phyloP scores from a whole-genome alignment of 2,797 vertebrate genomes.

The Schizothorax lantsangensis region DNA sequence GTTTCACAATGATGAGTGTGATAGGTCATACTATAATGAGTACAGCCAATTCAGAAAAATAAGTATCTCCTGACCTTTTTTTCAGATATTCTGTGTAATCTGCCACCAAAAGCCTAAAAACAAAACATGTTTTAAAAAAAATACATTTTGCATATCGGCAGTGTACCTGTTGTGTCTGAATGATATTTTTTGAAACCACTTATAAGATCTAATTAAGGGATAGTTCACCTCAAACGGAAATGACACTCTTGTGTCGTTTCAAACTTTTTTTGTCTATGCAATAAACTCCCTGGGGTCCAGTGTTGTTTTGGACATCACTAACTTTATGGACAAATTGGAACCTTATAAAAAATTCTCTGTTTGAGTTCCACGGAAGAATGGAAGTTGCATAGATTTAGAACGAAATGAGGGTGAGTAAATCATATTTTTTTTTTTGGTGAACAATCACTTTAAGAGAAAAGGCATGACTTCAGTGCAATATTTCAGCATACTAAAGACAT shows the following conservation, averaged over 20 bases:
- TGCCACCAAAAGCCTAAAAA: background rate
- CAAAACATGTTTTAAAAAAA: background rate
- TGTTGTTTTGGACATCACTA: background rate
- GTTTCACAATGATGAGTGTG: conserved; percentile 18
- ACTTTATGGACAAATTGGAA: background rate
- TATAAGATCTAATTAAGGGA: background rate
- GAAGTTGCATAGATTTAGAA: background rate
- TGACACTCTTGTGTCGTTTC: background rate
- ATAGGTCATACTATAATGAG: conserved; percentile 1
- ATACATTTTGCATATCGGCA: background rate
- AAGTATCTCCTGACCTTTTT: background rate
- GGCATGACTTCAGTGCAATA: background rate
- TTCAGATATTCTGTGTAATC: background rate
- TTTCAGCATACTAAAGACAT: background rate
- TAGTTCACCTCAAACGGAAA: background rate
- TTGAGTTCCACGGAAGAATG: background rate
- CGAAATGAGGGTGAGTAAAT: background rate
- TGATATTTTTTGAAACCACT: background rate
- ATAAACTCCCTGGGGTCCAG: background rate
- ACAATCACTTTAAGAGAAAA: background rate
- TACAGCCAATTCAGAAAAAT: background rate
- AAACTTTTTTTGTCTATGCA: background rate
- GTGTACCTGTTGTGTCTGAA: background rate
- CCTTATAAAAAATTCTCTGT: too few relatives aligned
- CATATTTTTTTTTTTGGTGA: background rate